Base-by-base conservation (phyloP, 2,888 invertebrate genomes). In the Pilophorus perplexus region DNA sequence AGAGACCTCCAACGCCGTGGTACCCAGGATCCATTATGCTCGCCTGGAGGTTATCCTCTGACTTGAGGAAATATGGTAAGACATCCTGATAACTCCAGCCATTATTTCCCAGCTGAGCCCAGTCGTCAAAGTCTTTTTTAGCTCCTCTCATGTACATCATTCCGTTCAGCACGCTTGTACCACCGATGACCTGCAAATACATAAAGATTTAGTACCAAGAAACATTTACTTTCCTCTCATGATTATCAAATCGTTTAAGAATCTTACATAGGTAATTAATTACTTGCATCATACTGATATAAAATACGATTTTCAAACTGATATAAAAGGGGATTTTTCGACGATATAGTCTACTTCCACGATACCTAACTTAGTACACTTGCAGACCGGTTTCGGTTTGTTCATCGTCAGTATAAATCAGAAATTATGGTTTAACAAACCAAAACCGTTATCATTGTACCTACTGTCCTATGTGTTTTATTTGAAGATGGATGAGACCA, bases 121-220 rank as follows among this genome's bases (percentile, higher is more conserved):
- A 95, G 68, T 84, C 82, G 75, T 95, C 91, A 78, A 87, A 95
- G 78, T 95, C 95, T 68, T 84, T 85, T 22, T 87, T 84, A 66
- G 92, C 87, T 0, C 95, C 95, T 23, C 95, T 82, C 71, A 95
- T 90, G 78, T 95, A 95, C 85, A 90, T 93, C 95, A 96, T 96
- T 20, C 95, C 95, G 77, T 96, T 96, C 80, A 95, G 84, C 0
- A 92, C 91, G 14, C 93, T 93, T 0, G 93, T 93, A 0, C 95
- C 95, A 4, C 95, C 95, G 8, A 93, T 78, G 0, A 91, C 90
- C 88, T 88, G 75, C 10, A 40, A 46, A 10, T 12, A n/a, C n/a
- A n/a, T n/a, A 33, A 54, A n/a, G n/a, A n/a, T n/a, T 10, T 33
- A 33, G 6, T 6, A 33, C 8, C 33, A 33, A 33, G 10, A 33